Percentiles rank a stretch among this genome's conserved stretches.
Evolutionary conservation across 2,888 invertebrate species (phyloP).

Genomic region (Imbricaverruca yamaguchii): DNA sequence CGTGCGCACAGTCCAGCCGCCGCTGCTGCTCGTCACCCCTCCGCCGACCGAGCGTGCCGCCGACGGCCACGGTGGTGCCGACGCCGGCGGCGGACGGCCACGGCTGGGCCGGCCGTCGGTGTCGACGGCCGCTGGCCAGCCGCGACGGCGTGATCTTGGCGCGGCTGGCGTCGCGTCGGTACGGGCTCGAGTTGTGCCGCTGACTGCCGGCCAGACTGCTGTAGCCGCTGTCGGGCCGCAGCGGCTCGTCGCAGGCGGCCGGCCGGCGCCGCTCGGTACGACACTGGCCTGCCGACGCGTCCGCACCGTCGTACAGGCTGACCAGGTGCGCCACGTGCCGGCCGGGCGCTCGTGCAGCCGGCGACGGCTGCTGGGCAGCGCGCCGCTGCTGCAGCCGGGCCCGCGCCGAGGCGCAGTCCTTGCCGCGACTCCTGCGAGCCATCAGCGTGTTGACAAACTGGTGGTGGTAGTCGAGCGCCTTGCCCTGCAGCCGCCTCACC

Average conservation of each 20-base stretch:
- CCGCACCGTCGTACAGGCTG: not conserved
- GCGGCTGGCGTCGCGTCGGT: slow-evolving; percentile 15
- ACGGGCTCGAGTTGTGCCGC: not conserved
- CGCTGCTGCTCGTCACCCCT: not conserved
- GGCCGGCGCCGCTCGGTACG: not conserved
- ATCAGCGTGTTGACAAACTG: slow-evolving; percentile 5
- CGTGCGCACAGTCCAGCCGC: not conserved
- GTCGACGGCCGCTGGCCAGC: slow-evolving; percentile 22
- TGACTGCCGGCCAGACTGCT: not conserved
- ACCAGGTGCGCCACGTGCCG: not conserved
- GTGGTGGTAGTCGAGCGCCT: not conserved
- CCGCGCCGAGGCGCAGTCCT: not conserved
- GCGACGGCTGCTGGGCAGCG: not conserved
- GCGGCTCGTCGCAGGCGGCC: not conserved
- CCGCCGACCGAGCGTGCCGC: not conserved
- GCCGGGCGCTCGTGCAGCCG: not conserved
- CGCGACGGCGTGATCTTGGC: slow-evolving; percentile 27
- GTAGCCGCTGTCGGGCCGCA: not conserved
- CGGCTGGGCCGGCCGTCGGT: not conserved
- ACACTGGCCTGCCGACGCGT: no score
- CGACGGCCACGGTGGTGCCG: not conserved
- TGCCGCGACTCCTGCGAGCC: not conserved
- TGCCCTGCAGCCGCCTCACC: not conserved
- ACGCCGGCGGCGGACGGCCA: not conserved
- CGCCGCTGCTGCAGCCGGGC: not conserved